Conservation (phyloP, 2,797 vertebrate species). For the Tapera naevia region DNA sequence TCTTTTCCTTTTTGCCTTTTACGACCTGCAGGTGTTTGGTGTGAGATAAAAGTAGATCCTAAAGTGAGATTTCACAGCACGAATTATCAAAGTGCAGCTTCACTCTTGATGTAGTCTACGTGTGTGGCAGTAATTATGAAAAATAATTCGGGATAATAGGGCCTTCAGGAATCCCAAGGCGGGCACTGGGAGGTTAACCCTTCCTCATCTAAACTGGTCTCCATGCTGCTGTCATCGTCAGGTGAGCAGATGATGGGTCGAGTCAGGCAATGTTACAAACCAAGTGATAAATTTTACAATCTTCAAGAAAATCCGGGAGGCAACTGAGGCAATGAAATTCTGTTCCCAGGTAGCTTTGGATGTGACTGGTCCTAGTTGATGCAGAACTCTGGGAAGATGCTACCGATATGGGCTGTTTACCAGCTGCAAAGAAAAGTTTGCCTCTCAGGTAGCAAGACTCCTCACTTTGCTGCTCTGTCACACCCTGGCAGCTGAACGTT, state of each 20-base stretch:
- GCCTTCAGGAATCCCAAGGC: constrained; percentile 72
- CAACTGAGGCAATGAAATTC: background rate
- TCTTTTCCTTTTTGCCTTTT: constrained; percentile 69
- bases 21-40: constrained; percentile 79
- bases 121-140: constrained; percentile 81
- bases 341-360: background rate
- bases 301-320: background rate
- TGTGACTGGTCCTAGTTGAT: background rate
- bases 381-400: background rate
- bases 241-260: constrained; percentile 27
- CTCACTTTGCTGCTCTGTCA: background rate
- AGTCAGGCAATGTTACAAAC: background rate
- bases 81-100: constrained; percentile 79
- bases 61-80: constrained; percentile 74
- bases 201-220: constrained; percentile 55
- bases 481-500: background rate
- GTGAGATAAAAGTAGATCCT: constrained; percentile 80
- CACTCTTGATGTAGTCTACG: constrained; percentile 79
- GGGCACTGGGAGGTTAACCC: constrained; percentile 62
- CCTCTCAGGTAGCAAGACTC: background rate
- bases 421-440: background rate
- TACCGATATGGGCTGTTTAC: background rate
- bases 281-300: accelerated
- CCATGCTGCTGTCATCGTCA: background rate
- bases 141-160: constrained; percentile 74